Conservation (phyloP, 2,888 invertebrate genomes). For the Galerucella pusilla region DNA sequence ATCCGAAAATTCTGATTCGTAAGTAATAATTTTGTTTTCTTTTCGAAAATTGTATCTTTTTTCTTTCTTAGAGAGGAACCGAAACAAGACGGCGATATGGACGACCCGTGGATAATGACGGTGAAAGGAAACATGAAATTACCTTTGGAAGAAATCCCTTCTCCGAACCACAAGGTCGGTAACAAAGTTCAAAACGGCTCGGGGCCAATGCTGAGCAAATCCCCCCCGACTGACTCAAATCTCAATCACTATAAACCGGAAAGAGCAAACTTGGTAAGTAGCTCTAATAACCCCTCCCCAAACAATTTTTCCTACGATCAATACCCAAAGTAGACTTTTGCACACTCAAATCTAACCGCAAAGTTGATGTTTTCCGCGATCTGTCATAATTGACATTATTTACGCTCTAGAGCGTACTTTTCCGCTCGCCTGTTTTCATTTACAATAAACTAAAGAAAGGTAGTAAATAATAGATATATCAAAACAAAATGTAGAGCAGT, state of each 20-base stretch:
- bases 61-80: constrained; percentile 78
- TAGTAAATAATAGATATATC: too few species aligned
- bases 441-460: too few species aligned
- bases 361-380: too few species aligned
- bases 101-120: constrained; percentile 95
- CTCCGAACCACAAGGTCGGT: constrained; percentile 59
- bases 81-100: constrained; percentile 85
- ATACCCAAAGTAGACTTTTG: too few species aligned
- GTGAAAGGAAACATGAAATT: constrained; percentile 77
- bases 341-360: too few species aligned
- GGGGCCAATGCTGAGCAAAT: constrained; percentile 66
- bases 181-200: constrained; percentile 67
- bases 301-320: not conserved
- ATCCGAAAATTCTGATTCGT: constrained; percentile 95
- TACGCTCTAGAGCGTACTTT: too few species aligned
- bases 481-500: too few species aligned
- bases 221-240: constrained; percentile 71
- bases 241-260: constrained; percentile 70
- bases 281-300: not conserved
- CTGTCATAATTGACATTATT: too few species aligned
- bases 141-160: constrained; percentile 58
- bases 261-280: constrained; percentile 61
- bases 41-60: constrained; percentile 16
- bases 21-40: constrained; percentile 65
- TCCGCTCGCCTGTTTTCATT: too few species aligned